Percentiles rank a stretch among this genome's conserved stretches.
Conservation (phyloP, 2,113 vertebrate genomes). For the Bufo bufo region DNA sequence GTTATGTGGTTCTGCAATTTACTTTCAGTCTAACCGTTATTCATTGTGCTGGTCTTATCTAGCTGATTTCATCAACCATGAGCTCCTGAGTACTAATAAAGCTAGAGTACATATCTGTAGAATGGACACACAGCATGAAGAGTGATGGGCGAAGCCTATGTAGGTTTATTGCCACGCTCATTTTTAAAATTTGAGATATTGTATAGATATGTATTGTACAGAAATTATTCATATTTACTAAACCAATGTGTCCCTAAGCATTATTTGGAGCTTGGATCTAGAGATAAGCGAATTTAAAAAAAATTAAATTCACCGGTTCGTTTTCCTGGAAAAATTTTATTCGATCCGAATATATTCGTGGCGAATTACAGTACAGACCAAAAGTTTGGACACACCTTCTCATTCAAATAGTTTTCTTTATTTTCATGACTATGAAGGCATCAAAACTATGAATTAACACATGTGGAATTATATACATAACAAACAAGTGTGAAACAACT, state of each 20-base stretch:
- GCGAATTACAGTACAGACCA: too few species aligned
- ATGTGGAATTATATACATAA: too few species aligned
- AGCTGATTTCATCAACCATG: not conserved
- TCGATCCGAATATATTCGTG: too few species aligned
- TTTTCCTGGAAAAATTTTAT: too few species aligned
- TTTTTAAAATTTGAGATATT: not conserved
- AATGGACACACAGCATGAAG: not conserved
- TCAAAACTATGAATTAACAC: too few species aligned
- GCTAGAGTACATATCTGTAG: not conserved
- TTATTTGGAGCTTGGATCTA: not conserved
- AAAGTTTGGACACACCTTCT: too few species aligned
- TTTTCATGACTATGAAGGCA: too few species aligned
- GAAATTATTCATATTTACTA: not conserved
- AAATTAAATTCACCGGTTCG: too few species aligned
- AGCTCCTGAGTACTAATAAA: constrained; percentile 3
- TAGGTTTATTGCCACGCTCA: not conserved
- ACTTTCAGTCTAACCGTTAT: constrained; percentile 63
- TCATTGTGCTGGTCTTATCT: constrained; percentile 55
- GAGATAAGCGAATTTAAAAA: too few species aligned
- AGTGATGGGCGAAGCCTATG: not conserved
- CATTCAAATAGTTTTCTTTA: too few species aligned
- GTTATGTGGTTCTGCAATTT: constrained; percentile 67
- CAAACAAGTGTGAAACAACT: too few species aligned
- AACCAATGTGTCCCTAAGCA: not conserved
- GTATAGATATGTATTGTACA: not conserved